These are phyloP conservation scores for Capromys pilorides DNA, from an alignment of 2,797 vertebrate genomes.

Conservation along the genomic window DNA sequence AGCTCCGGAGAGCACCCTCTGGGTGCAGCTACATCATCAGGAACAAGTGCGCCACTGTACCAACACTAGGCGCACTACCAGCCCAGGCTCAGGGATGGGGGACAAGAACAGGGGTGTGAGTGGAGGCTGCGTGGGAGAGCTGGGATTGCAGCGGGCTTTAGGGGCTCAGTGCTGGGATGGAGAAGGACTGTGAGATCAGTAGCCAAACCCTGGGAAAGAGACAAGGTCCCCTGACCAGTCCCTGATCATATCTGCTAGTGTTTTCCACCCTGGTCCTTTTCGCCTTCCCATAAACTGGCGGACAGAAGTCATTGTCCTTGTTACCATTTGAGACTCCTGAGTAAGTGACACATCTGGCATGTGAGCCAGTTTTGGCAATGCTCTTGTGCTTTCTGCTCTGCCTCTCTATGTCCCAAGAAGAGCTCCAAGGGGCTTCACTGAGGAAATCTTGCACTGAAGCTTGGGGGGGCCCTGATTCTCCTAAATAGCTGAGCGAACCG, in stretches of 20 bases:
- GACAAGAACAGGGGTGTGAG: neutral
- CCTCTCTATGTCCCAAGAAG: neutral
- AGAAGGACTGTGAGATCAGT: neutral
- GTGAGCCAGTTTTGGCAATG: neutral
- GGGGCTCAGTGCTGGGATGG: neutral
- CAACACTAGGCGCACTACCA: neutral
- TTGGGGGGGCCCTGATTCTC: neutral
- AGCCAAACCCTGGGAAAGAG: neutral
- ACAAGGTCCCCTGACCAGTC: neutral
- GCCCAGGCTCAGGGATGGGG: neutral
- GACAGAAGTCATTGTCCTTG: neutral
- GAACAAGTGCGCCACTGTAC: neutral
- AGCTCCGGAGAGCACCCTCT: neutral
- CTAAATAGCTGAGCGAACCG: neutral
- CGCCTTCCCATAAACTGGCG: neutral
- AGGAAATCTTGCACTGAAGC: neutral
- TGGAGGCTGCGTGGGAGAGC: neutral
- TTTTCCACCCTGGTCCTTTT: neutral
- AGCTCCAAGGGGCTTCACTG: accelerated
- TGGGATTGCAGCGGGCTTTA: neutral
- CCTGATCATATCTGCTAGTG: too few relatives aligned
- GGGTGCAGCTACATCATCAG: neutral
- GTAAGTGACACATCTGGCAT: neutral
- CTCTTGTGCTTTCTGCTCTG: neutral
- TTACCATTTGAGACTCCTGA: neutral